Percentiles rank a stretch among this genome's conserved stretches.
These are phyloP conservation scores for Smittia aterrima DNA, from an alignment of 2,888 invertebrate genomes.

Conservation along the genomic window DNA sequence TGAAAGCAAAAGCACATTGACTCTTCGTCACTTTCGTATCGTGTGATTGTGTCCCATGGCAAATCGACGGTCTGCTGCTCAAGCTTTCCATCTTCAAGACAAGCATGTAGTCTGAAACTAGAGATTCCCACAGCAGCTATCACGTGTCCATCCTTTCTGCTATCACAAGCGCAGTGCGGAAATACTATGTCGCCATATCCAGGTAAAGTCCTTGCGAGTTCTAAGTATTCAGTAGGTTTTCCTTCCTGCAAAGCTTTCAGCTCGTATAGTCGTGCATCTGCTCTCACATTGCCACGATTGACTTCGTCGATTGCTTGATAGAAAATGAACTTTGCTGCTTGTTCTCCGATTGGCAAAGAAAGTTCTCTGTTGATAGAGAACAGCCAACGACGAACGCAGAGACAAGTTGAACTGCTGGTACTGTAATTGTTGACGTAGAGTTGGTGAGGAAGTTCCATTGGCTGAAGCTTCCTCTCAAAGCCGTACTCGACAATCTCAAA, in stretches of 20 bases:
- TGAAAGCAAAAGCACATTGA: slow-evolving; percentile 88
- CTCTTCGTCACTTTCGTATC: slow-evolving; percentile 90
- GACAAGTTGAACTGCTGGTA: slow-evolving; percentile 93
- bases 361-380: slow-evolving; percentile 72
- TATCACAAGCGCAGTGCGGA: slow-evolving; percentile 92
- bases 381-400: slow-evolving; percentile 84
- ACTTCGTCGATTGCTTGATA: slow-evolving; percentile 96
- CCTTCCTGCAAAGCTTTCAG: slow-evolving; percentile 90
- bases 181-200: slow-evolving; percentile 94
- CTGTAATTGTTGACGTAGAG: slow-evolving; percentile 99
- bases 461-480: slow-evolving; percentile 91
- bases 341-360: slow-evolving; percentile 65
- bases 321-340: slow-evolving; percentile 80
- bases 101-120: slow-evolving; percentile 75
- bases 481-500: slow-evolving; percentile 97
- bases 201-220: slow-evolving; percentile 77
- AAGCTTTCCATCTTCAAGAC: slow-evolving; percentile 74
- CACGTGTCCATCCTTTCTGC: slow-evolving; percentile 83
- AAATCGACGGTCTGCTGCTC: slow-evolving; percentile 80
- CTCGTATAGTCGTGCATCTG: slow-evolving; percentile 91
- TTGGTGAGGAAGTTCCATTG: slow-evolving; percentile 94
- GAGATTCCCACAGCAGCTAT: slow-evolving; percentile 68
- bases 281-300: slow-evolving; percentile 85
- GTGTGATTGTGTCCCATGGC: slow-evolving; percentile 76
- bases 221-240: slow-evolving; percentile 82